phyloP scores from a whole-genome alignment of 1,140 invertebrate species.

The Cydia pomonella region DNA sequence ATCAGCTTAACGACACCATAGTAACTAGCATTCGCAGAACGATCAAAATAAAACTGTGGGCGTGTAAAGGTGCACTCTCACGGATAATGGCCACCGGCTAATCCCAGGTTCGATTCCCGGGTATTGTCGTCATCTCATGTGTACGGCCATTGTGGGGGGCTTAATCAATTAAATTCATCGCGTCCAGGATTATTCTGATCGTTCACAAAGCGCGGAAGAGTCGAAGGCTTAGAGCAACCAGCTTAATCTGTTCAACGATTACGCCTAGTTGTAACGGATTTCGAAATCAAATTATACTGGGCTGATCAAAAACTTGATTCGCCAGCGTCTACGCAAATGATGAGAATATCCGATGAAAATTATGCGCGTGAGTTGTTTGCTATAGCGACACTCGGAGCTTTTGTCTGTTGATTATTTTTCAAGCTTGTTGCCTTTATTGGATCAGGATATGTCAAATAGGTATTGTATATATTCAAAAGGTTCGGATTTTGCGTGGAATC shows the following conservation, averaged over 20 bases:
- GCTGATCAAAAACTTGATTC: neutral
- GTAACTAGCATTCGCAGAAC: neutral
- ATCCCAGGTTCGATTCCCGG: conserved; percentile 57
- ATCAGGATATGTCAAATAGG: conserved; percentile 16
- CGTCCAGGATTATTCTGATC: conserved; percentile 41
- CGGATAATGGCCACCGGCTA: conserved; percentile 59
- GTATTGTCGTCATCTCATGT: conserved; percentile 57
- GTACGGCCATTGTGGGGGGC: conserved; percentile 55
- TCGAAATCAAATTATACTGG: neutral
- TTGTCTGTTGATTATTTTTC: conserved; percentile 19
- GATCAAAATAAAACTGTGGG: conserved; percentile 30
- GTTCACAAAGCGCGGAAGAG: neutral
- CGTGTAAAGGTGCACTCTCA: conserved; percentile 46
- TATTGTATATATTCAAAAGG: conserved; percentile 12
- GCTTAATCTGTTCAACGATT: neutral
- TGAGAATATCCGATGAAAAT: conserved; percentile 43
- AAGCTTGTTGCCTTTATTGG: conserved; percentile 19
- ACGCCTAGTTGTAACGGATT: neutral
- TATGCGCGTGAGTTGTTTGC: conserved; percentile 44
- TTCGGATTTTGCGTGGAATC: neutral
- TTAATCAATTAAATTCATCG: conserved; percentile 72
- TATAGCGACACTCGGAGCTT: conserved; percentile 6
- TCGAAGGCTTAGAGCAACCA: neutral
- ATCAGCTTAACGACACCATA: neutral
- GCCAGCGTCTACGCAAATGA: neutral